phyloP scores from a whole-genome alignment of 53 echinoderm and acorn worm species.

The Hippasteria phrygiana region DNA sequence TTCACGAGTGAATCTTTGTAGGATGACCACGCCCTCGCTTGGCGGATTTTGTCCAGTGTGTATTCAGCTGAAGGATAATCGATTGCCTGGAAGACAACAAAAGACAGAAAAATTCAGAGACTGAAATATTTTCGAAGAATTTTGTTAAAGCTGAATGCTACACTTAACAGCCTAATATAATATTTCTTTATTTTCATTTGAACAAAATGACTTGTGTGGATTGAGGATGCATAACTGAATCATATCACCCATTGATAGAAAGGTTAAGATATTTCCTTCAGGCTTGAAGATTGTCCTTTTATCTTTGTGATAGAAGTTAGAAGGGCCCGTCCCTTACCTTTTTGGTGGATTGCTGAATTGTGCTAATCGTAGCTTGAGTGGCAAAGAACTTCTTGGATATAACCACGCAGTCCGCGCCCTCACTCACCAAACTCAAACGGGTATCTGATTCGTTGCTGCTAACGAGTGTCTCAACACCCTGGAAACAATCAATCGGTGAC shows the following conservation, averaged over 20 bases:
- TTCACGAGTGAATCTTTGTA: constrained; percentile 78
- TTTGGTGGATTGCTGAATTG: constrained; percentile 80
- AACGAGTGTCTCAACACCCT: constrained; percentile 73
- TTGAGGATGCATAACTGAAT: no score
- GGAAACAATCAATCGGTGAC: constrained; percentile 7
- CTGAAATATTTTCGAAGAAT: not conserved
- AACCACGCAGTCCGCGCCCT: constrained; percentile 88
- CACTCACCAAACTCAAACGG: constrained; percentile 87
- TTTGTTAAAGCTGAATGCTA: no score
- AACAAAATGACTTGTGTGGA: no score
- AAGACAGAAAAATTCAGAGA: not conserved
- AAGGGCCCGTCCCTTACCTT: no score
- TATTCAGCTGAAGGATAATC: constrained; percentile 83
- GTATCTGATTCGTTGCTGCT: constrained; percentile 68
- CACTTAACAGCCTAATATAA: no score
- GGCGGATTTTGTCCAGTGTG: constrained; percentile 75
- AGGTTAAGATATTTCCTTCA: no score
- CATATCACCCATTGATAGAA: no score
- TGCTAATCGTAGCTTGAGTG: constrained; percentile 73
- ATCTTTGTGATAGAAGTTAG: no score
- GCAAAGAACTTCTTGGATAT: constrained; percentile 90
- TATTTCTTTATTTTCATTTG: no score
- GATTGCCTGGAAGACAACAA: constrained; percentile 65
- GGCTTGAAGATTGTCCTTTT: no score
- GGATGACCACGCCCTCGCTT: constrained; percentile 82